A percentile compares a stretch with the other conserved stretches of the same genome.
Conservation (phyloP, 2,113 vertebrate species). For the Aptenodytes patagonicus region DNA sequence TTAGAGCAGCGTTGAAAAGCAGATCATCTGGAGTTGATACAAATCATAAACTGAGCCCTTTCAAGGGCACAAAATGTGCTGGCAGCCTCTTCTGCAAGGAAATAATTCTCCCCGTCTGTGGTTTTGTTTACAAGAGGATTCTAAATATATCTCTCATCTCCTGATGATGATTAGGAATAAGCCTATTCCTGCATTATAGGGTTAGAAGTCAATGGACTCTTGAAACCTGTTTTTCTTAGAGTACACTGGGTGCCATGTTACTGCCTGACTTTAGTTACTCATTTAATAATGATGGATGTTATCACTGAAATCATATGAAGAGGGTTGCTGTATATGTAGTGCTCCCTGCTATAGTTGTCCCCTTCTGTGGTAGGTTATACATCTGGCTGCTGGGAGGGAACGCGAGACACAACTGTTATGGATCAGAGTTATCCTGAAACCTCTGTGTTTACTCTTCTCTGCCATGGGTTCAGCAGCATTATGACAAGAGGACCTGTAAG, state of each 20-base stretch:
- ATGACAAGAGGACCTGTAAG: neutral
- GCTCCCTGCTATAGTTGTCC: neutral
- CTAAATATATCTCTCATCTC: conserved; percentile 14
- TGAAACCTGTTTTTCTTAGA: neutral
- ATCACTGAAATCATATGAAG: neutral
- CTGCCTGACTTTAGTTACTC: neutral
- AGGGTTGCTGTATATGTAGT: neutral
- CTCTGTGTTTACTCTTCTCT: neutral
- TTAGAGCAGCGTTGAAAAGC: neutral
- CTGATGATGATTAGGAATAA: neutral
- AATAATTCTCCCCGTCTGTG: neutral
- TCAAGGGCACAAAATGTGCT: neutral
- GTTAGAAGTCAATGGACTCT: neutral
- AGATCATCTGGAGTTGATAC: conserved; percentile 11
- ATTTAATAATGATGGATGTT: neutral
- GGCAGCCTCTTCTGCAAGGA: neutral
- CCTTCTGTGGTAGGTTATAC: neutral
- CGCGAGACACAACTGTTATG: neutral
- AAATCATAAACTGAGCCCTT: neutral
- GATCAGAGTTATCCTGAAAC: neutral
- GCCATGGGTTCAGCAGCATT: rapidly evolving
- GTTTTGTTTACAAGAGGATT: conserved; percentile 11
- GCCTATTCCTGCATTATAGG: neutral
- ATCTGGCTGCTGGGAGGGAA: neutral
- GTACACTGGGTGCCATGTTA: neutral